Percentiles rank a stretch among this genome's conserved stretches.
Evolutionary conservation across 2,888 invertebrate species (phyloP).

Genomic region (Tubulanus polymorphus): DNA sequence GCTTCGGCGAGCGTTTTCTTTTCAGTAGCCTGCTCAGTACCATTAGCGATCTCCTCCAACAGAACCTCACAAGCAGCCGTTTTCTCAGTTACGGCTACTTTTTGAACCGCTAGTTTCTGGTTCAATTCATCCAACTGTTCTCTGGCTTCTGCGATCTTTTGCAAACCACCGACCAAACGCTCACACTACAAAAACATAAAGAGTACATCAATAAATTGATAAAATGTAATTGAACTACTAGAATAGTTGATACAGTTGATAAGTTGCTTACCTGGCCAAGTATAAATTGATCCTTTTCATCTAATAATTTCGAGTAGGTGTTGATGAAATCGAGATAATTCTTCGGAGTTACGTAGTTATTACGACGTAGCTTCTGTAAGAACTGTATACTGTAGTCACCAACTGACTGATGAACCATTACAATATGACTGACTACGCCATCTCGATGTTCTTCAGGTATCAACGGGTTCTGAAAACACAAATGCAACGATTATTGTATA

Average conservation of each 20-base stretch:
- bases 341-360: conserved; percentile 86
- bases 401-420: conserved; percentile 77
- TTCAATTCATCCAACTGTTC: conserved; percentile 76
- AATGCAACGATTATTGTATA: neutral
- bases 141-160: conserved; percentile 84
- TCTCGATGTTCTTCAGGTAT: conserved; percentile 67
- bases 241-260: neutral
- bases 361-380: conserved; percentile 67
- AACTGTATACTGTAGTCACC: conserved; percentile 71
- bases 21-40: conserved; percentile 61
- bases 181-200: conserved; percentile 59
- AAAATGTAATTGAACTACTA: neutral
- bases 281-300: conserved; percentile 63
- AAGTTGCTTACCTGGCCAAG: conserved; percentile 51
- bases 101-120: conserved; percentile 74
- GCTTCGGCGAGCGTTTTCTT: conserved; percentile 77
- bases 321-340: conserved; percentile 85
- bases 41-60: conserved; percentile 69
- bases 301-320: conserved; percentile 71
- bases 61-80: conserved; percentile 76
- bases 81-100: conserved; percentile 75
- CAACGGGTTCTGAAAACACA: conserved; percentile 59
- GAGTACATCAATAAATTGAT: neutral
- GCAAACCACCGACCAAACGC: conserved; percentile 66
- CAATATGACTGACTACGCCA: conserved; percentile 76